A percentile compares a stretch with the other conserved stretches of the same genome.
phyloP scores from a whole-genome alignment of 2,797 vertebrate genomes.

The Vireo griseus region DNA sequence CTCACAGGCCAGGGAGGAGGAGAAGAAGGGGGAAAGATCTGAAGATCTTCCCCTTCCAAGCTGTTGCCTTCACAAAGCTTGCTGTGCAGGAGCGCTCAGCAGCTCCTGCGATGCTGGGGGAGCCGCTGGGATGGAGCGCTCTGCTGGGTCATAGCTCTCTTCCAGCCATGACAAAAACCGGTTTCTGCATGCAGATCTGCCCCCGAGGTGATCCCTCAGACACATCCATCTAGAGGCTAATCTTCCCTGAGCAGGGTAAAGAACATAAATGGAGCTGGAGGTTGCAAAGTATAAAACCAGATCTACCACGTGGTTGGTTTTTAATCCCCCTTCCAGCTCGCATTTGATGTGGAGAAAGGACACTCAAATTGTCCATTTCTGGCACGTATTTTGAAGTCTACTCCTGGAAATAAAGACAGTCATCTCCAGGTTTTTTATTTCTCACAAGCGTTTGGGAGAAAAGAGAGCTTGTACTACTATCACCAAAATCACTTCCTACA shows the following conservation, averaged over 20 bases:
- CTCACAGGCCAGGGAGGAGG: slow-evolving; percentile 72
- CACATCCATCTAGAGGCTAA: slow-evolving; percentile 74
- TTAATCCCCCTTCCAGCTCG: slow-evolving; percentile 74
- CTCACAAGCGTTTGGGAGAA: slow-evolving; percentile 50
- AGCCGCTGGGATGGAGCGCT: slow-evolving; percentile 51
- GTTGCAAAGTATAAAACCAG: slow-evolving; percentile 77
- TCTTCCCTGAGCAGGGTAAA: slow-evolving; percentile 68
- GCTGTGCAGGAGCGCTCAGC: slow-evolving; percentile 57
- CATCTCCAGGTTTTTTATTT: slow-evolving; percentile 72
- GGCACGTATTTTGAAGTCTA: slow-evolving; percentile 78
- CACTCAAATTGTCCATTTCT: slow-evolving; percentile 76
- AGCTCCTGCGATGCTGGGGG: slow-evolving; percentile 48
- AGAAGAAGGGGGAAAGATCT: slow-evolving; percentile 65
- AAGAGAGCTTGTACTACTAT: slow-evolving; percentile 59
- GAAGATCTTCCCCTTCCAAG: slow-evolving; percentile 66
- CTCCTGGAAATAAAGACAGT: slow-evolving; percentile 72
- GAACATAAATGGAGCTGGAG: slow-evolving; percentile 73
- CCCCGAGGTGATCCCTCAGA: slow-evolving; percentile 67
- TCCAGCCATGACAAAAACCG: slow-evolving; percentile 67
- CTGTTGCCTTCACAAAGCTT: slow-evolving; percentile 73
- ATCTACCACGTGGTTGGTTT: slow-evolving; percentile 80
- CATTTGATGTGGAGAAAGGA: slow-evolving; percentile 68
- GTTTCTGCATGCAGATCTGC: slow-evolving; percentile 61
- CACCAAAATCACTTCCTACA: slow-evolving; percentile 62
- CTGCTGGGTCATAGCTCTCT: slow-evolving; percentile 57